Percentiles rank a stretch among this genome's conserved stretches.
Evolutionary conservation across 2,888 invertebrate genomes (phyloP).

Genomic region (Endomychus coccineus): DNA sequence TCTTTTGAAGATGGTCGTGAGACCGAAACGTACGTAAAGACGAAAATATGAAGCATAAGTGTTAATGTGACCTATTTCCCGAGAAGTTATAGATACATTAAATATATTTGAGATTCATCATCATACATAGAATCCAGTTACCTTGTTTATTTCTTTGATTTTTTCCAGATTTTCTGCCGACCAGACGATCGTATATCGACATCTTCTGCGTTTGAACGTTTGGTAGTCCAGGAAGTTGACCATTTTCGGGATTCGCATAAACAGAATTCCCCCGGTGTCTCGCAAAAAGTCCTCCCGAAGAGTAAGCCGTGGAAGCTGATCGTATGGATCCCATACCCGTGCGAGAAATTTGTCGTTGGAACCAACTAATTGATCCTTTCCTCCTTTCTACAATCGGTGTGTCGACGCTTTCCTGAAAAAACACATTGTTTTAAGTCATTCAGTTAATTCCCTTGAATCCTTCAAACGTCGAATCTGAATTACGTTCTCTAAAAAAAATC

Average conservation of each 20-base stretch:
- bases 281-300: constrained; percentile 69
- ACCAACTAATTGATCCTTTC: constrained; percentile 67
- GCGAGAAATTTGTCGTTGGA: constrained; percentile 75
- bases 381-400: constrained; percentile 78
- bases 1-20: too few relatives aligned
- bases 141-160: constrained; percentile 64
- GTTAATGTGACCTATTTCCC: too few relatives aligned
- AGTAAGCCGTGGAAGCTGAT: constrained; percentile 79
- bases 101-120: too few relatives aligned
- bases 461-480: too few relatives aligned
- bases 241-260: constrained; percentile 49
- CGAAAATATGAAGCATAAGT: too few relatives aligned
- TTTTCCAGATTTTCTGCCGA: constrained; percentile 72
- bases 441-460: too few relatives aligned
- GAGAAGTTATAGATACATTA: too few relatives aligned
- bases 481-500: too few relatives aligned
- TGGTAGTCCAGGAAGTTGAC: constrained; percentile 48
- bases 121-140: too few relatives aligned
- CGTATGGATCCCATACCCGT: constrained; percentile 80
- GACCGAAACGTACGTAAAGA: too few relatives aligned
- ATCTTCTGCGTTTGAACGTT: constrained; percentile 63
- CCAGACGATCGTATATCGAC: constrained; percentile 75
- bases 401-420: constrained; percentile 75
- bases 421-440: too few relatives aligned
- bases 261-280: constrained; percentile 74